Evolutionary conservation across 2,113 vertebrate genomes (phyloP).

Genomic region (Microcebus tavaratra): DNA sequence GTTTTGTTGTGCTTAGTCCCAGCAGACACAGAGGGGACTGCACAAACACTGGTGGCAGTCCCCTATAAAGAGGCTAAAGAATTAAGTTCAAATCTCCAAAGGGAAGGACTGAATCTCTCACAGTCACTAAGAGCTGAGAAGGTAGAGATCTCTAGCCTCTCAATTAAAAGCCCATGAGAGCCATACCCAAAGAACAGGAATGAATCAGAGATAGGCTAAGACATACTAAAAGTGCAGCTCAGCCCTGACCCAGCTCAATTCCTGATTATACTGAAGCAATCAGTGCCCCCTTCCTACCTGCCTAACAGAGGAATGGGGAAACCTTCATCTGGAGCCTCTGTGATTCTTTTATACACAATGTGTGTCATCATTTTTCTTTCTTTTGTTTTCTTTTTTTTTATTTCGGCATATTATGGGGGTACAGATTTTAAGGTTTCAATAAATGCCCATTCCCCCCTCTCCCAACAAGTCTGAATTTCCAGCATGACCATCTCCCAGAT

Average conservation of each 20-base stretch:
- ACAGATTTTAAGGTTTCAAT: no score
- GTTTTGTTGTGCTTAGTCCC: background rate
- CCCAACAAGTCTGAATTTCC: no score
- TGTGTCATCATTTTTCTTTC: background rate
- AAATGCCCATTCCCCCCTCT: no score
- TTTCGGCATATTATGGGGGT: no score
- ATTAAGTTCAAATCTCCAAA: background rate
- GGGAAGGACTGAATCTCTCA: background rate
- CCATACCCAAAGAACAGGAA: background rate
- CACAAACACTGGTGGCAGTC: background rate
- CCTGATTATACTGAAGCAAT: background rate
- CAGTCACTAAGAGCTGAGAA: background rate
- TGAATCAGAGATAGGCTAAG: background rate
- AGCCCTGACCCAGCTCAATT: background rate
- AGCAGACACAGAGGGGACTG: background rate
- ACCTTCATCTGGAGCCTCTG: background rate
- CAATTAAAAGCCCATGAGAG: background rate
- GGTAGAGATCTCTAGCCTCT: background rate
- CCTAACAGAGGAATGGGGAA: background rate
- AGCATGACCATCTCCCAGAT: no score
- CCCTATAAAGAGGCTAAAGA: background rate
- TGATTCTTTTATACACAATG: background rate
- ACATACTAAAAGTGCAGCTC: background rate
- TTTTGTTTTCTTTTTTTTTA: no score
- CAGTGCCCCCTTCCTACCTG: background rate